Evolutionary conservation across 2,797 vertebrate species (phyloP).

Genomic region (Chelon auratus): DNA sequence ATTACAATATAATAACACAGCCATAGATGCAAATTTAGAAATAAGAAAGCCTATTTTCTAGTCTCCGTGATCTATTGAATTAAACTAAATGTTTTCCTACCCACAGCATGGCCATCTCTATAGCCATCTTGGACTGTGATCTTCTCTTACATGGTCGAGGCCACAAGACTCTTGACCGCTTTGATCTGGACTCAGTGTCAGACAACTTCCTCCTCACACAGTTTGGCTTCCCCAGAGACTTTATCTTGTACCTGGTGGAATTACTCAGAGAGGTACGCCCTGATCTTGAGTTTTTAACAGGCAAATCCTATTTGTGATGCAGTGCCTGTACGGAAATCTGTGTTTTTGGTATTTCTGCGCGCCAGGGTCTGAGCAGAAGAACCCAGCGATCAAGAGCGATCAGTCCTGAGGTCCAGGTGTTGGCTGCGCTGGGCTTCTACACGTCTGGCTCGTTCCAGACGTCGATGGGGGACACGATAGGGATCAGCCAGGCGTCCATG

Average conservation of each 20-base stretch:
- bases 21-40: background rate
- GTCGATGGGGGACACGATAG: constrained; percentile 95
- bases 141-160: constrained; percentile 93
- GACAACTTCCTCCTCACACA: constrained; percentile 91
- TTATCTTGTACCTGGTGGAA: constrained; percentile 94
- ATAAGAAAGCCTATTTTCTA: background rate
- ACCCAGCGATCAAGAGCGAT: constrained; percentile 96
- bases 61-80: background rate
- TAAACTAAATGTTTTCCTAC: background rate
- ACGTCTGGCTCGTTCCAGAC: constrained; percentile 97
- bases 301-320: background rate
- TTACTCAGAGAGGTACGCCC: constrained; percentile 85
- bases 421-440: constrained; percentile 96
- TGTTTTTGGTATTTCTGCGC: background rate
- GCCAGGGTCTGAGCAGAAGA: constrained; percentile 86
- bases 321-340: too few relatives aligned
- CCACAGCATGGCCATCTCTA: constrained; percentile 89
- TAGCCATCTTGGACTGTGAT: constrained; percentile 95
- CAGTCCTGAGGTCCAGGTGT: constrained; percentile 95
- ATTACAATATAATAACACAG: too few relatives aligned
- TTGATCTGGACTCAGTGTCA: constrained; percentile 92
- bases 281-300: background rate
- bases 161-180: constrained; percentile 94
- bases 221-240: constrained; percentile 94
- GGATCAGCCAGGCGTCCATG: constrained; percentile 98